Conservation (phyloP, 2,888 invertebrate species). For the Cataglyphis altisquamis region DNA sequence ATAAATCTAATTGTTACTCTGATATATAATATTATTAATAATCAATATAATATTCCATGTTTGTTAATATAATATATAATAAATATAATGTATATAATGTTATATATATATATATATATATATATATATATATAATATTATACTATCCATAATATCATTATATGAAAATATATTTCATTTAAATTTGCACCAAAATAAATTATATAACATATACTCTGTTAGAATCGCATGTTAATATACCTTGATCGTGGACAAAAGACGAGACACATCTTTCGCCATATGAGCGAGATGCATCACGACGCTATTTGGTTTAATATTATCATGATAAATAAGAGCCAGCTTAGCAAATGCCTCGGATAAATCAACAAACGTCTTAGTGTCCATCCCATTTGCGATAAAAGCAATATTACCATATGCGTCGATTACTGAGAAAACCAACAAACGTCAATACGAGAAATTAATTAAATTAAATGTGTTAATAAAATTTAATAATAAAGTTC, state of each 20-base stretch:
- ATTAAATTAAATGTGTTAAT: neutral
- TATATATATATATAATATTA: no score
- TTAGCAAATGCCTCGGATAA: conserved; percentile 81
- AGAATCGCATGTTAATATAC: conserved; percentile 54
- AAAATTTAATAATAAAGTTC: neutral
- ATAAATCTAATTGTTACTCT: neutral
- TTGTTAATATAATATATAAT: neutral
- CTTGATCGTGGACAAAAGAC: conserved; percentile 65
- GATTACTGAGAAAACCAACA: conserved; percentile 69
- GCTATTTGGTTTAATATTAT: conserved; percentile 63
- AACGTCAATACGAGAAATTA: neutral
- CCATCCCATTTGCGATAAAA: conserved; percentile 76
- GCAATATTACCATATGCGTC: conserved; percentile 78
- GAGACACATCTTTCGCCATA: conserved; percentile 66
- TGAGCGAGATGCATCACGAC: conserved; percentile 71
- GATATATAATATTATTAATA: neutral
- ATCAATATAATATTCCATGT: neutral
- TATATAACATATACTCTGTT: neutral
- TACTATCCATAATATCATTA: neutral
- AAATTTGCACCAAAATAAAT: neutral
- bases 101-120: no score
- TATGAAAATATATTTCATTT: neutral
- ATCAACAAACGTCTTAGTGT: conserved; percentile 79
- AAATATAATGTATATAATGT: neutral
- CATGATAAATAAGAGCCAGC: conserved; percentile 71